Base-by-base conservation (phyloP, 1,140 invertebrate species). In the Drosophila willistoni region DNA sequence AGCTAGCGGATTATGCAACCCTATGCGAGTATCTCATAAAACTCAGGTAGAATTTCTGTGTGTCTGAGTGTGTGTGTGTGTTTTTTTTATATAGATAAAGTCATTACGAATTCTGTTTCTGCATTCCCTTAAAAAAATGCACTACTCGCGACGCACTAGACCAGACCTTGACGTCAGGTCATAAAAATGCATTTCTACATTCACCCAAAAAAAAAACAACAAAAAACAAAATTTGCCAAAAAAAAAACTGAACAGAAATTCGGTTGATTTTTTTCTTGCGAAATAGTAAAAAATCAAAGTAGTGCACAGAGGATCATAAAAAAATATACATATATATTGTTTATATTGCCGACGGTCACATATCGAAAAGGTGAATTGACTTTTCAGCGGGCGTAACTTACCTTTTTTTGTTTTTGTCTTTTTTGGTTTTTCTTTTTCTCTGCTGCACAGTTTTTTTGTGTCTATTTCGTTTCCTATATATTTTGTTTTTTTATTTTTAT, bases 1-100 rank as follows among this genome's bases (percentile, higher is more conserved):
- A 90, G 82, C 87, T 86, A 69, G 57, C 64, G 77, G 73, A 90
- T 90, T 90, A 90, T 90, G 87, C 87, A 90, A 90, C 87, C 87
- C 87, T 87, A 90, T 89, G 79, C 79, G 81, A 51, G 17, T 69
- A 44, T 56, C 67, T 73, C 76, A 77, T 78, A 77, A 78, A 72
- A 72, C 68, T 59, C 80, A 89, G 83, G 84, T 87, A 84, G 81
- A 55, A 51, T 10, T 17, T 36, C 7, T 44, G 19, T 25, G 5
- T 29, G 29, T 34, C 17, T 6, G 6, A 7, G 29, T 41, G 34
- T 33, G 60, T 59, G 57, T 10, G 22, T 54, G 36, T 42, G 47
- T 22, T 44, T 74, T 74, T 70, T 73, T 55, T 79, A 80, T 77
- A 66, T 77, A 79, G 67, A 69, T 71, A 59, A 87, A 85, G 83